Percentiles rank a stretch among this genome's conserved stretches.
phyloP scores from a whole-genome alignment of 2,888 invertebrate species.

The Aproaerema taeniolella region DNA sequence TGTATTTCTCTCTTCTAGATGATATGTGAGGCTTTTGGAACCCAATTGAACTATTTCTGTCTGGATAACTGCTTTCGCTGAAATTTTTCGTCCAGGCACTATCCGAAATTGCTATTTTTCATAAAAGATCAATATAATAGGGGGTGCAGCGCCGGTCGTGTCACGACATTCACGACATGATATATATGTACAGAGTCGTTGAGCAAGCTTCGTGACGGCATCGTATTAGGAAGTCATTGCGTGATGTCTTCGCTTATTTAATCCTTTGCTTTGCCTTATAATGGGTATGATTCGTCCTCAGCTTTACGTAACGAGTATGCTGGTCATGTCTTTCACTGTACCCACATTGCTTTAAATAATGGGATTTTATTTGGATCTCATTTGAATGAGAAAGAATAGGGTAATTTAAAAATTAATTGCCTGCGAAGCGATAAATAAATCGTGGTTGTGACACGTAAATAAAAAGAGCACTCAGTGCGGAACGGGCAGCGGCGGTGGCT shows the following conservation, averaged over 20 bases:
- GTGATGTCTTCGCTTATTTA: conserved; percentile 56
- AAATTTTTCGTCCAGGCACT: too few species aligned
- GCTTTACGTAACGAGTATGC: conserved; percentile 2
- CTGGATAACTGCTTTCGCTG: too few species aligned
- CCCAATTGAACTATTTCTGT: too few species aligned
- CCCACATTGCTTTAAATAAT: conserved; percentile 17
- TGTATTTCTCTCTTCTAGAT: too few species aligned
- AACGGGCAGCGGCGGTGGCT: conserved; percentile 37
- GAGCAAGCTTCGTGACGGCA: conserved; percentile 40
- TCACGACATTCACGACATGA: conserved; percentile 29
- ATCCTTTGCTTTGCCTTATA: conserved; percentile 36
- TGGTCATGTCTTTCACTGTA: conserved; percentile 1
- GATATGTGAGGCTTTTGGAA: too few species aligned
- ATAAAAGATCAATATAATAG: conserved; percentile 35
- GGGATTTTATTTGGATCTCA: conserved; percentile 17
- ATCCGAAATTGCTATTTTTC: conserved; percentile 15
- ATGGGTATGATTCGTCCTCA: conserved; percentile 22
- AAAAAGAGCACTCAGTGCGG: conserved; percentile 53
- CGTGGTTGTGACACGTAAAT: conserved; percentile 59
- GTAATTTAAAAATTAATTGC: conserved; percentile 62
- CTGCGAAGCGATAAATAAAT: conserved; percentile 66
- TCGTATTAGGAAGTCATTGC: conserved; percentile 49
- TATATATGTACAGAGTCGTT: conserved; percentile 14
- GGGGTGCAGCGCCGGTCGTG: conserved; percentile 26
- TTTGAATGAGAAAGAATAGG: conserved; percentile 39